A percentile compares a stretch with the other conserved stretches of the same genome.
phyloP scores from a whole-genome alignment of 2,113 vertebrate genomes.

The Onychostruthus taczanowskii region DNA sequence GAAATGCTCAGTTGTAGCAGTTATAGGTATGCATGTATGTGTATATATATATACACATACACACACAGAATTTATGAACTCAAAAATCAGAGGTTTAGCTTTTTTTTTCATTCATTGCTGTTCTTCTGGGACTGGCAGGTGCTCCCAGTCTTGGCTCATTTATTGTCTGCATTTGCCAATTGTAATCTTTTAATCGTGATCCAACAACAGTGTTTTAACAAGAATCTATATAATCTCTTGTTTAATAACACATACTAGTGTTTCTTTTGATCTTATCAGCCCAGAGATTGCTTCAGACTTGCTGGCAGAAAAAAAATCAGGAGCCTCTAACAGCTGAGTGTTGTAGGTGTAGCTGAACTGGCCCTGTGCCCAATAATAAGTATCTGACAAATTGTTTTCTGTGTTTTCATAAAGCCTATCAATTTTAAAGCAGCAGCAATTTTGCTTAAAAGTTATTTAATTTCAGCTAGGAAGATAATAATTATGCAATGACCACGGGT shows the following conservation, averaged over 20 bases:
- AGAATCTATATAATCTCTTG: conserved; percentile 54
- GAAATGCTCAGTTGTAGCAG: not conserved
- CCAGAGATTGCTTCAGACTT: conserved; percentile 45
- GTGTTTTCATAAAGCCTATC: not conserved
- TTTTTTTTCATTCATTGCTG: not conserved
- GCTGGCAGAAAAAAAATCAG: conserved; percentile 11
- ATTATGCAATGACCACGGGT: not conserved
- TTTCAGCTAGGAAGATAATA: not conserved
- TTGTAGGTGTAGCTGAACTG: conserved; percentile 45
- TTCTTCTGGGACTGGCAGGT: conserved; percentile 1
- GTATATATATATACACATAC: too few relatives aligned
- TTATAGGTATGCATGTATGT: not conserved
- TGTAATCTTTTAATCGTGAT: conserved; percentile 41
- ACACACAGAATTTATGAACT: not conserved
- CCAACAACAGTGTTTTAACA: conserved; percentile 39
- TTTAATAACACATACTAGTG: conserved; percentile 54
- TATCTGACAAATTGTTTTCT: conserved; percentile 27
- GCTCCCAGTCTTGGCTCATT: not conserved
- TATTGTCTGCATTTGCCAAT: conserved; percentile 25
- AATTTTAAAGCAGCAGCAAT: not conserved
- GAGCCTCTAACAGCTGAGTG: conserved; percentile 18
- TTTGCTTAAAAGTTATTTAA: not conserved
- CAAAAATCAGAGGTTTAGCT: not conserved
- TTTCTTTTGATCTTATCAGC: conserved; percentile 68
- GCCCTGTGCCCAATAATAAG: conserved; percentile 21